Evolutionary conservation across 2,113 vertebrate species (phyloP), one percentile per base, ranked within the genome.

Genomic region (Gnathonemus longibarbis): DNA sequence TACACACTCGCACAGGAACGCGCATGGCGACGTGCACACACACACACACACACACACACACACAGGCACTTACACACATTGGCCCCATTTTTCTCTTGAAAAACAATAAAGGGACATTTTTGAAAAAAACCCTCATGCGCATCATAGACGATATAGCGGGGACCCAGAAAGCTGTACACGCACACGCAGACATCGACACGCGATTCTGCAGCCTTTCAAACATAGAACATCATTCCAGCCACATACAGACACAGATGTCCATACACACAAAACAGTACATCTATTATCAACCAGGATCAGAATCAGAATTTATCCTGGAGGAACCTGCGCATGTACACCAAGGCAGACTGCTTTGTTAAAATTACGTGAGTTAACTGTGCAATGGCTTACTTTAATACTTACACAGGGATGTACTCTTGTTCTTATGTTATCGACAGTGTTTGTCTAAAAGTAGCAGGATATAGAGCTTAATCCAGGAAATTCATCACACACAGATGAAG

Each of bases 1-100:
- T 88, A 62, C 91, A 19, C n/a, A 90, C 89, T 77, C 87, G 46
- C 88, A 87, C 58, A 89, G 19, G 88, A 56, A 80, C 42, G 77
- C 56, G 6, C 70, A 42, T n/a, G 3, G 19, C 17, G 15, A 31
- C 27, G 50, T 11, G 70, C 31, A 53, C 42, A 90, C 27, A 50
- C 27, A 50, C 66, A 88, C 66, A 45, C 2, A 48, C 19, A 84
- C 80, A 35, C 80, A 45, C 83, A 85, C 21, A 85, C 45, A 89
- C 4, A 27, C 31, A 88, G 9, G 31, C 87, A 58, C 52, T 52
- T 31, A 39, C 7, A 19, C 50, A 58, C 1, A 19, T 7, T 21
- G 19, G 53, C 31, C 21, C 21, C 50, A 50, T 3, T 49, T 86
- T 15, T 27, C 24, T 8, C 10, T 48, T 19, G 45, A n/a, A 85